Conservation (phyloP, 2,113 vertebrate genomes). For the Alces alces region DNA sequence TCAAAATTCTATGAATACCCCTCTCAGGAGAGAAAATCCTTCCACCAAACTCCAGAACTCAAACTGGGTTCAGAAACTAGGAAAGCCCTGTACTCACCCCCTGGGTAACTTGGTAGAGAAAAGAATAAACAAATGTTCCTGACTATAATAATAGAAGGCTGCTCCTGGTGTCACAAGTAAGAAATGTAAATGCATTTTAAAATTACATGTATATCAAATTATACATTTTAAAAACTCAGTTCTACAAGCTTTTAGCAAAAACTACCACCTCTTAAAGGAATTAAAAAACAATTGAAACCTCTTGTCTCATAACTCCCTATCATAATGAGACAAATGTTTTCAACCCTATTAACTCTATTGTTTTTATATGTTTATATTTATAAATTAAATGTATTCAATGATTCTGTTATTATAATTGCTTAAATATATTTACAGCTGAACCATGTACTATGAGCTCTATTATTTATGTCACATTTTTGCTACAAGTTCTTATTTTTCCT, state of each 20-base stretch:
- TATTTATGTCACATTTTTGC: neutral
- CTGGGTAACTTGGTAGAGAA: neutral
- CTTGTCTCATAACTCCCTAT: neutral
- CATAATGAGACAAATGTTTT: neutral
- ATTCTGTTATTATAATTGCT: neutral
- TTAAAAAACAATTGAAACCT: neutral
- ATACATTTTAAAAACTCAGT: neutral
- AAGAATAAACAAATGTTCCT: conserved; percentile 13
- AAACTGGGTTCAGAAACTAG: neutral
- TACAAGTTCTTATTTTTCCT: neutral
- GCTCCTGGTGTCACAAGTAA: neutral
- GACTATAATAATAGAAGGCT: neutral
- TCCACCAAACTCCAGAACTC: neutral
- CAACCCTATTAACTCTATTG: neutral
- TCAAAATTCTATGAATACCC: neutral
- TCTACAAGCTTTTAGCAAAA: neutral
- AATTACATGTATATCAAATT: neutral
- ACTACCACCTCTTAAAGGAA: neutral
- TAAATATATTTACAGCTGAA: neutral
- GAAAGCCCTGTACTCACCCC: neutral
- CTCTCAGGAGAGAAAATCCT: neutral
- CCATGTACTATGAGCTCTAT: neutral
- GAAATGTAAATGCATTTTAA: neutral
- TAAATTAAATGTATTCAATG: conserved; percentile 8
- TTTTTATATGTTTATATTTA: neutral